Evolutionary conservation across 2,113 vertebrate species (phyloP).

Genomic region (Columbina picui): DNA sequence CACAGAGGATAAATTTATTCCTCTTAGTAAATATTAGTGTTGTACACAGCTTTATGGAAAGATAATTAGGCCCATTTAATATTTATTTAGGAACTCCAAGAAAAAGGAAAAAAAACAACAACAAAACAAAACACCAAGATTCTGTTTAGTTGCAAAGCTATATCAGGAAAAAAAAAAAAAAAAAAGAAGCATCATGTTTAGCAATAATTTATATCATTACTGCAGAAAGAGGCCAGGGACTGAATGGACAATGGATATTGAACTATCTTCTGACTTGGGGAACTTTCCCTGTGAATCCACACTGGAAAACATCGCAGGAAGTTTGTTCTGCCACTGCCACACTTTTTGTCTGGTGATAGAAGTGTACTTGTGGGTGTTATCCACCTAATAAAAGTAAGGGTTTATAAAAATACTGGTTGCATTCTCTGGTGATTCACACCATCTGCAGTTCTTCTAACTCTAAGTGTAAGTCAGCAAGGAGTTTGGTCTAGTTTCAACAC

Average conservation of each 20-base stretch:
- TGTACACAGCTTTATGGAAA: background rate
- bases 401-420: background rate
- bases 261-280: background rate
- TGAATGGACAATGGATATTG: background rate
- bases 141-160: background rate
- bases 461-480: background rate
- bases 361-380: background rate
- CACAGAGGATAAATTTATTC: background rate
- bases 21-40: background rate
- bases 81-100: background rate
- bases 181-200: background rate
- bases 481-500: background rate
- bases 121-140: background rate
- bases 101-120: background rate
- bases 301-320: background rate
- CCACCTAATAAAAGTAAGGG: background rate
- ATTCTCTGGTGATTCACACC: conserved; percentile 1
- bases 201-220: background rate
- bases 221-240: background rate
- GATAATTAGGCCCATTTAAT: background rate
- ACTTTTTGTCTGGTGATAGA: background rate
- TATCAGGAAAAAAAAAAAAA: background rate
- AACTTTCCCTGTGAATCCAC: background rate
- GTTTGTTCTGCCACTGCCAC: background rate
- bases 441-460: background rate